phyloP scores from a whole-genome alignment of 2,113 vertebrate genomes.

The Morone saxatilis region DNA sequence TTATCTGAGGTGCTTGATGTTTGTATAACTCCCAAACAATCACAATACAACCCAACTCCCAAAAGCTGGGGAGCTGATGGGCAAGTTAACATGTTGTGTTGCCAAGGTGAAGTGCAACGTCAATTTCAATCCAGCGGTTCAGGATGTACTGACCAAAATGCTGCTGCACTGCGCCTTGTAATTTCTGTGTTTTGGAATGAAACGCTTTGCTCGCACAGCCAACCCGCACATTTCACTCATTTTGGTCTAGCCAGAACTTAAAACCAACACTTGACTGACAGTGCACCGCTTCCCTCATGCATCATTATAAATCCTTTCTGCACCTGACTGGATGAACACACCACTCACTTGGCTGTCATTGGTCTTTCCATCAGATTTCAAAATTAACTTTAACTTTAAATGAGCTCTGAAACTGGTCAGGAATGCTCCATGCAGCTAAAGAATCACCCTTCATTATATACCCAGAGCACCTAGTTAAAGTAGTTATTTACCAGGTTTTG shows the following conservation, averaged over 20 bases:
- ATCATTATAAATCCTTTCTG: conserved; percentile 16
- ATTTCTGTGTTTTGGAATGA: conserved; percentile 58
- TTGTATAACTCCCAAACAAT: not conserved
- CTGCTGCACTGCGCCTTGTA: conserved; percentile 45
- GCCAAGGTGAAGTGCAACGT: conserved; percentile 32
- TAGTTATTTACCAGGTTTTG: conserved; percentile 1
- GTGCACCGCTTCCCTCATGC: conserved; percentile 24
- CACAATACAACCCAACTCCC: not conserved
- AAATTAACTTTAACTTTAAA: not conserved
- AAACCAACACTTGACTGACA: conserved; percentile 48
- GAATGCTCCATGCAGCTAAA: not conserved
- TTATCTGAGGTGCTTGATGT: conserved; percentile 23
- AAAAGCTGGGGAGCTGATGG: not conserved
- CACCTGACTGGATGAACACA: conserved; percentile 33
- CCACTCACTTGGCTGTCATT: conserved; percentile 9
- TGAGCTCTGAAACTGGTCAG: not conserved
- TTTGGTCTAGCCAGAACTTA: conserved; percentile 48
- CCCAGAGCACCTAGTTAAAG: not conserved
- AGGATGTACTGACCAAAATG: conserved; percentile 44
- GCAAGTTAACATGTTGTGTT: conserved; percentile 18
- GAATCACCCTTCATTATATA: conserved; percentile 7
- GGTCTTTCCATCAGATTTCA: not conserved
- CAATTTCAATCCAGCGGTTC: conserved; percentile 23
- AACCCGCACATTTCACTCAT: conserved; percentile 41
- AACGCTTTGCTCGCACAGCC: conserved; percentile 30